Evolutionary conservation across 2,797 vertebrate genomes (phyloP).

Genomic region (Hapalemur alaotrensis): DNA sequence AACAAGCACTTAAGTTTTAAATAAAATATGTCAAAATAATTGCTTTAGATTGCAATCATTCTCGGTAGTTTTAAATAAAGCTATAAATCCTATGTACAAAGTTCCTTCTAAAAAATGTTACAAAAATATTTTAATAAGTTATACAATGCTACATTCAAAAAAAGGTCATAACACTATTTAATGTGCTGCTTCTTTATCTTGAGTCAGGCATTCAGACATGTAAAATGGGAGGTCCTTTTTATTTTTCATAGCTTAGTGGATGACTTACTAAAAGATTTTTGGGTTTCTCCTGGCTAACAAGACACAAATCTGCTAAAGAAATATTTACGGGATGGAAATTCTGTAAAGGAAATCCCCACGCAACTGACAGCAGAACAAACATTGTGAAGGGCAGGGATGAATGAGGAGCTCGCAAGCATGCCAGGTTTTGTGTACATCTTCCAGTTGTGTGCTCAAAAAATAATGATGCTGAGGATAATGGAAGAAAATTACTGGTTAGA

Average conservation of each 20-base stretch:
- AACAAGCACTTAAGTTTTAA: neutral
- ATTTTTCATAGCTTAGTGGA: neutral
- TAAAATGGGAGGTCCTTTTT: neutral
- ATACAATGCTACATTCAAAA: neutral
- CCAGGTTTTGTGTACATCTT: neutral
- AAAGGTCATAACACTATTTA: neutral
- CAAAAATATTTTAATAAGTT: neutral
- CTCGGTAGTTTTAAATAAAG: neutral
- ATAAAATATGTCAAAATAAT: constrained; percentile 4
- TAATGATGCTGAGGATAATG: neutral
- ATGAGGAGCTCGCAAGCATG: neutral
- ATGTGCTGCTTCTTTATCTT: neutral
- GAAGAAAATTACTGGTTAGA: neutral
- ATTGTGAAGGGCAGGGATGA: neutral
- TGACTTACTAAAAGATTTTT: neutral
- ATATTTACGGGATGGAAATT: neutral
- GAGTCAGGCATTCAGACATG: neutral
- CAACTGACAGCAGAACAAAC: neutral
- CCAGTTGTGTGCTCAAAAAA: neutral
- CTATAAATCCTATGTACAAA: neutral
- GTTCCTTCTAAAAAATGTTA: neutral
- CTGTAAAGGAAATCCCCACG: neutral
- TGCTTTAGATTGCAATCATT: neutral
- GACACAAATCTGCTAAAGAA: neutral
- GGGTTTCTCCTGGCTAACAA: neutral